Base-by-base conservation (phyloP, 2,888 invertebrate species). In the Hipparchia semele region DNA sequence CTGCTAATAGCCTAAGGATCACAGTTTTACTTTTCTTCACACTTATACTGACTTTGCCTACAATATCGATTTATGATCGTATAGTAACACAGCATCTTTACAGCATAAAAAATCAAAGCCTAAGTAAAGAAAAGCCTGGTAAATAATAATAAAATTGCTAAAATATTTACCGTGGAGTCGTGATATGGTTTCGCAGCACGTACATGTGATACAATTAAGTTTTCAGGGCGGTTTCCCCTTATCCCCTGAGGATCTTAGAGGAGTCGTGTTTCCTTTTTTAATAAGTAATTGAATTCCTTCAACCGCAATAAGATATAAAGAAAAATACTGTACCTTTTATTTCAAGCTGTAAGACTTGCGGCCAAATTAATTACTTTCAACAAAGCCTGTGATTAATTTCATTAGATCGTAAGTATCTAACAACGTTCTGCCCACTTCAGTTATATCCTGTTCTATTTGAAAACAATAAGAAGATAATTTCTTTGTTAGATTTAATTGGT, bases 121-220 rank as follows among this genome's bases (percentile, higher is more conserved):
- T 23, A 23, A 60, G 23, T 2, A 23, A 58, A 23, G n/a, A 8
- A 59, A 23, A 59, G 33, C 10, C 23, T 8, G 23, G 23, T 7
- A n/a, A 5, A 10, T 10, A 13, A 8, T 8, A 56, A 46, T 13
- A 62, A 33, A 23, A 49, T 10, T 51, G 49, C 51, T 8, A 9
- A n/a, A 33, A 39, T 68, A 51, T 60, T 68, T 51, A 33, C 59
- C 45, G 2, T 45, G 1, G 60, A 23, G 46, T 33, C 33, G 49
- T 23, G 23, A 6, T 60, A 60, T 51, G 51, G 61, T 60, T 69
- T 69, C 51, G 2, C 61, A 69, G 53, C 60, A 60, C 69, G 60
- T 69, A 69, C 46, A 12, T 58, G 53, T 61, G 61, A 69, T 69
- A 69, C 13, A 69, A 69, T 69, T 69, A 69, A 61, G 69, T 61